Base-by-base conservation (phyloP, 2,888 invertebrate genomes). In the Taenaris catops region DNA sequence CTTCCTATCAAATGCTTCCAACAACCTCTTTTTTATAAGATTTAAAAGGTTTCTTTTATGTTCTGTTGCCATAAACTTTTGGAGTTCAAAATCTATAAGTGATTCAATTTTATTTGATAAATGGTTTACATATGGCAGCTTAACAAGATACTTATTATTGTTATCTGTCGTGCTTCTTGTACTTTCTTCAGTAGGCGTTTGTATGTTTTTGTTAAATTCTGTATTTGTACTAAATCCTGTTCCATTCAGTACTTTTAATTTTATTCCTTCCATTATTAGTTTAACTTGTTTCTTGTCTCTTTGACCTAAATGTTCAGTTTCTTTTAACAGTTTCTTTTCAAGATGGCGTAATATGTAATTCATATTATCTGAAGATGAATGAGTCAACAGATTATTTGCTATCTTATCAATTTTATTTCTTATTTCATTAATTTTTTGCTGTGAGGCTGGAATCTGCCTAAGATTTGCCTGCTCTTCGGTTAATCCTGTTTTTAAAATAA, bases 221-320 rank as follows among this genome's bases (percentile, higher is more conserved):
- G 16, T 17, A 17, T 4, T 2, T 3, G 16, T 17, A 1, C 4
- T 14, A 8, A 25, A 10, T 18, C 14, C 35, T 9, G 35, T 20
- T 7, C 33, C 25, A 10, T 49, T 45, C 14, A 40, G 37, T 4
- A 53, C 46, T 20, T 57, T 60, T 17, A 48, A 40, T 45, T 54
- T 60, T 34, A 79, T 52, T n/a, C 68, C 67, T 34, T 64, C 48
- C 69, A 79, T 67, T 14, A 80, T 63, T 2, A 70, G 41, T 17
- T 60, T 44, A 0, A 73, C 56, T 49, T 74, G 69, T 51, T 58
- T 65, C 2, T 53, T 41, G 3, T 54, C 58, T 19, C 59, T 53
- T 1, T 31, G 11, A 8, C 66, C 63, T 27, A 65, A 52, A 2
- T 43, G 28, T 32, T 51, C 39, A 0, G 64, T 53, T 7, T 63